A percentile compares a stretch with the other conserved stretches of the same genome.
phyloP scores from a whole-genome alignment of 2,797 vertebrate genomes.

The Pangasius sanitwongsei region DNA sequence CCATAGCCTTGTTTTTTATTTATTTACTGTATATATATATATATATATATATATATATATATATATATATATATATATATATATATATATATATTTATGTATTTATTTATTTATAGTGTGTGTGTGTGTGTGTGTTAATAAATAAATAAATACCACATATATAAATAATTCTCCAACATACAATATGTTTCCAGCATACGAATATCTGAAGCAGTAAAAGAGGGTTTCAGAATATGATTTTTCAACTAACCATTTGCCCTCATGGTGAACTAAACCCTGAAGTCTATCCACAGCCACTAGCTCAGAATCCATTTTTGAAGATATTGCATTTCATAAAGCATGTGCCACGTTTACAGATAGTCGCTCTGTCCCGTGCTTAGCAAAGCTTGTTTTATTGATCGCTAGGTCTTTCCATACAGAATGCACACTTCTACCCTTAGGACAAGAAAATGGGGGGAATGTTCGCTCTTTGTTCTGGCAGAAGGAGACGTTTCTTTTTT shows the following conservation, averaged over 20 bases:
- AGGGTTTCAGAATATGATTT: background rate
- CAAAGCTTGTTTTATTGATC: conserved; percentile 59
- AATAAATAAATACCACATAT: background rate
- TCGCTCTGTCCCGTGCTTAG: conserved; percentile 34
- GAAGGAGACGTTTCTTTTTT: conserved; percentile 6
- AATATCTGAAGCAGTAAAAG: background rate
- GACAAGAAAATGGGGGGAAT: conserved; percentile 10
- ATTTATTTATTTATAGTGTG: no score
- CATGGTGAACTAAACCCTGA: conserved; percentile 17
- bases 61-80: no score
- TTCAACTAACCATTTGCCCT: background rate
- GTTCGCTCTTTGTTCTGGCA: conserved; percentile 25
- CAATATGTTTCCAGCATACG: background rate
- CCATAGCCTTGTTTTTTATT: no score
- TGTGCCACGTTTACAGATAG: conserved; percentile 40
- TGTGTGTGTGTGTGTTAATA: background rate
- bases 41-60: no score
- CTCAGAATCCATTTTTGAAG: conserved; percentile 52
- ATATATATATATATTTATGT: no score
- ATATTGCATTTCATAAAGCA: conserved; percentile 49
- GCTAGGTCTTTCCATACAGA: conserved; percentile 59
- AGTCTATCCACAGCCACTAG: conserved; percentile 40
- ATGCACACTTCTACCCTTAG: conserved; percentile 27
- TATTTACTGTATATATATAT: no score
- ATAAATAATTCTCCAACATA: background rate